Evolutionary conservation across 1,140 invertebrate species (phyloP).

Genomic region (Cepaea nemoralis): DNA sequence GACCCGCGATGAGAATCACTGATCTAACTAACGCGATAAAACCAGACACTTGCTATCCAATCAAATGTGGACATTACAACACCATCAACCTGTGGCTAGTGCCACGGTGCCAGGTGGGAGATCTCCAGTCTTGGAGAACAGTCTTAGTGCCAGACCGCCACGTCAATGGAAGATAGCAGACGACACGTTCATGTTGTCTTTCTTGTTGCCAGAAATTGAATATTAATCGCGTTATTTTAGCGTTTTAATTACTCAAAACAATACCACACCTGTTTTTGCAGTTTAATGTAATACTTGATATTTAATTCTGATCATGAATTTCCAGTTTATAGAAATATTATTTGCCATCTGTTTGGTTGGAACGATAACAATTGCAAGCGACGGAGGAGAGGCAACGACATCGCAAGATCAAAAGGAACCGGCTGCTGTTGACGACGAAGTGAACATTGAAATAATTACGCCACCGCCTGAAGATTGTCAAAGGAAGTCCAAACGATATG

Average conservation of each 20-base stretch:
- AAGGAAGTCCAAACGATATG: conserved; percentile 85
- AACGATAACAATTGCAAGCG: background rate
- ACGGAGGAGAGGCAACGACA: background rate
- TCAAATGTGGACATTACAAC: too few species aligned
- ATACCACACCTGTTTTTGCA: background rate
- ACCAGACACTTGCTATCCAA: too few species aligned
- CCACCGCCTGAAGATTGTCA: conserved; percentile 83
- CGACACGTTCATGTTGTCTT: too few species aligned
- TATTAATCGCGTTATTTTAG: background rate
- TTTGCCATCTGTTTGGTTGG: background rate
- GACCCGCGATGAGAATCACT: too few species aligned
- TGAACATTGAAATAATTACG: conserved; percentile 86
- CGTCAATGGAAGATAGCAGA: too few species aligned
- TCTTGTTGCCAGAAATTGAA: too few species aligned
- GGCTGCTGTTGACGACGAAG: conserved; percentile 57
- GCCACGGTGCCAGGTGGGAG: too few species aligned
- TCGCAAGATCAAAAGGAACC: conserved; percentile 11
- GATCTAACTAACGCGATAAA: too few species aligned
- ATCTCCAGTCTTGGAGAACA: too few species aligned
- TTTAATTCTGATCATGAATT: background rate
- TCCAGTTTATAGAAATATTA: background rate
- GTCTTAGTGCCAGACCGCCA: too few species aligned
- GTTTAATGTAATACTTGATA: background rate
- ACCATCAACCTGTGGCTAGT: too few species aligned
- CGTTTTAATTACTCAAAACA: background rate